Base-by-base conservation (phyloP, 2,797 vertebrate genomes). In the Sylvia borin region DNA sequence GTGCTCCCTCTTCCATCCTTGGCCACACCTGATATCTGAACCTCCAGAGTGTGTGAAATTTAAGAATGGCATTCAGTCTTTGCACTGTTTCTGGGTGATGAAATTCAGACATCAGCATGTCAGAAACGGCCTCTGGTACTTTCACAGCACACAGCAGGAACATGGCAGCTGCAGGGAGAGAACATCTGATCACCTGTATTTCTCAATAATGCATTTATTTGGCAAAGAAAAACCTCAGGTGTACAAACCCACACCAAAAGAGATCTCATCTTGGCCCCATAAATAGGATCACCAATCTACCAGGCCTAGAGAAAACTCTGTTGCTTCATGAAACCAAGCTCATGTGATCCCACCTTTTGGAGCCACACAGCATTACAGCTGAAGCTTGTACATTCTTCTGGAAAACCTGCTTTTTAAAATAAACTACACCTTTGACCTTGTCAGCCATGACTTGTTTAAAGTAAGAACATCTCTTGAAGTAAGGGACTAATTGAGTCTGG, bases 1-100 rank as follows among this genome's bases (percentile, higher is more conserved):
- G 99, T 31, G 99, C 99, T 73, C 99, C 99, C 87, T 99, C 99
- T 95, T 99, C 99, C 99, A 99, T 99, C 76, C 99, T 98, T 40
- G 99, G 99, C 99, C 99, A 99, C 92, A 99, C 99, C 97, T 99
- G 99, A 85, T 99, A 99, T 50, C 99, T 98, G 97, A 99, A 99
- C 66, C 99, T 98, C 99, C 99, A 99, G 91, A 99, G 98, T 0
- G 99, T 99, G 97, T 99, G 99, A 93, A 99, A 99, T 96, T 99
- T 99, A 55, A 99, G 98, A 94, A 99, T 98, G 2, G 99, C 99
- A 76, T 99, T 99, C 92, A 99, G 98, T 66, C 99, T 98, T 96
- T 99, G 99, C 92, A 99, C 99, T 1, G 99, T 98, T 96, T 99
- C 99, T n/a, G 99, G 98, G 92, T 99, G 99, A 96, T 99, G 99